These are phyloP conservation scores for Lysandra bellargus DNA, from an alignment of 2,888 invertebrate genomes.

Conservation along the genomic window DNA sequence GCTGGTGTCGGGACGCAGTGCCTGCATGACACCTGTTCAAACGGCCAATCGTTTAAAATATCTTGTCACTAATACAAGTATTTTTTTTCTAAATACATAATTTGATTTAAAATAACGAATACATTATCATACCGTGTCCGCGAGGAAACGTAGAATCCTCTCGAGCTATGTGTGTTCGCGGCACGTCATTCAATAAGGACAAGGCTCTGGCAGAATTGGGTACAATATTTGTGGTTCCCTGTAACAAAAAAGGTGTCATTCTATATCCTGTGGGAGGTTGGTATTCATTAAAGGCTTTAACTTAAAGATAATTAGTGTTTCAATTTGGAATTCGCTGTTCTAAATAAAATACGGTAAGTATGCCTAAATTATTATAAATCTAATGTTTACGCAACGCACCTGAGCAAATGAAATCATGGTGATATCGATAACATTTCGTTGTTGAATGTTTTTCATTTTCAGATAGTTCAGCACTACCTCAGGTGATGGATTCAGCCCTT, in stretches of 20 bases:
- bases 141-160: slow-evolving; percentile 33
- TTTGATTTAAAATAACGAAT: not conserved
- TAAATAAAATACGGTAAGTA: not conserved
- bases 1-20: slow-evolving; percentile 31
- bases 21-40: not conserved
- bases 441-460: slow-evolving; percentile 52
- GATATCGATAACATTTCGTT: slow-evolving; percentile 61
- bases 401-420: slow-evolving; percentile 63
- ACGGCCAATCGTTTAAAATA: not conserved
- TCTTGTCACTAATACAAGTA: not conserved
- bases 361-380: not conserved
- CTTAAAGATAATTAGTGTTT: no score
- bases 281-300: not conserved
- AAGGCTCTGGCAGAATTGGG: slow-evolving; percentile 58
- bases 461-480: slow-evolving; percentile 57
- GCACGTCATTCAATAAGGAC: slow-evolving; percentile 51
- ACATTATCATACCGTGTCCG: not conserved
- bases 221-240: slow-evolving; percentile 59
- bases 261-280: not conserved
- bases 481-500: slow-evolving; percentile 55
- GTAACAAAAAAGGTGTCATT: slow-evolving; percentile 15
- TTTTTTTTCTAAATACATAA: not conserved
- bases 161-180: slow-evolving; percentile 49
- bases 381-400: slow-evolving; percentile 46
- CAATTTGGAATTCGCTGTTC: not conserved